A percentile compares a stretch with the other conserved stretches of the same genome.
phyloP scores from a whole-genome alignment of 2,113 vertebrate genomes.

The Mus pahari region DNA sequence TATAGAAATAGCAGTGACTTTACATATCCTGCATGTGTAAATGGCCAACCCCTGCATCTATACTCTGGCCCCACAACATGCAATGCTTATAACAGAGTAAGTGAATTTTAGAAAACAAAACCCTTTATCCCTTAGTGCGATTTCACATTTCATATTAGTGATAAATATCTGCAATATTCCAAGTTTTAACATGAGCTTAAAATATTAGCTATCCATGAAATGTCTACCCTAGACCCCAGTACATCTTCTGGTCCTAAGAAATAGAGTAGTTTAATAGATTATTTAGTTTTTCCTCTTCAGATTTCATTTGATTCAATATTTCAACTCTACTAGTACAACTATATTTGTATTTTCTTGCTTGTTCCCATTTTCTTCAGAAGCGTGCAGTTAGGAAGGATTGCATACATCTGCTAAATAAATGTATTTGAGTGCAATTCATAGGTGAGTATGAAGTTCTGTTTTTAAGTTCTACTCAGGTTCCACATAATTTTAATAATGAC shows the following conservation, averaged over 20 bases:
- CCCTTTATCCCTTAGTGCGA: not conserved
- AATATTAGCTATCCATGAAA: not conserved
- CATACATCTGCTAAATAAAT: not conserved
- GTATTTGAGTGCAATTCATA: not conserved
- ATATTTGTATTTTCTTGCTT: not conserved
- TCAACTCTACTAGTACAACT: not conserved
- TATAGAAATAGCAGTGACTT: not conserved
- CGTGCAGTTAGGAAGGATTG: not conserved
- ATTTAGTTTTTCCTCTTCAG: not conserved
- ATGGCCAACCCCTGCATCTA: not conserved
- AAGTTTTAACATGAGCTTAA: not conserved
- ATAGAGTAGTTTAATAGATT: not conserved
- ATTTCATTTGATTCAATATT: conserved; percentile 10
- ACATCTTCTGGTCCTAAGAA: not conserved
- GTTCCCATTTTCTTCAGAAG: not conserved
- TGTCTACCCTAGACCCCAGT: not conserved
- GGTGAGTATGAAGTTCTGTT: not conserved
- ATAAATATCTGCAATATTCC: not conserved
- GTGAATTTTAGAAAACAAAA: not conserved
- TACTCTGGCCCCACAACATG: not conserved
- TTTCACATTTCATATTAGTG: conserved; percentile 4
- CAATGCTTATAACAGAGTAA: not conserved
- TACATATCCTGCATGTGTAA: not conserved
- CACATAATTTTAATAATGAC: not conserved
- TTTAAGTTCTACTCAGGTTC: not conserved